Base-by-base conservation (phyloP, 2,113 vertebrate genomes). In the Sturnus vulgaris region DNA sequence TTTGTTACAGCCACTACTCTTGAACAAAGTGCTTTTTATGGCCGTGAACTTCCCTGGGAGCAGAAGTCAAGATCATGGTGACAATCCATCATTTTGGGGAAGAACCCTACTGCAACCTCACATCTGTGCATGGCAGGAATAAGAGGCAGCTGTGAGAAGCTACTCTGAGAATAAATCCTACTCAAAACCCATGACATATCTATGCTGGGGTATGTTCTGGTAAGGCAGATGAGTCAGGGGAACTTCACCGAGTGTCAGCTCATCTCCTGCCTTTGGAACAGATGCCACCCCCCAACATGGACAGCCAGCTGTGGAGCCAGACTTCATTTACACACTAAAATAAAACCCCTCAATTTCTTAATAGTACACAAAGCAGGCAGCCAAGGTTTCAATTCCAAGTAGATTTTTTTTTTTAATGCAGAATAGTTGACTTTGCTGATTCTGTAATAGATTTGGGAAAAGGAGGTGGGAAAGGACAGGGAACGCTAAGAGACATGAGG, bases 1-100 rank as follows among this genome's bases (percentile, higher is more conserved):
- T 98, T 98, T 98, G 88, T 98, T 93, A 97, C 97, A 97, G 96
- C 86, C 44, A 94, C 83, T 97, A 97, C 97, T 95, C 97, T 97
- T 95, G 88, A 82, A 98, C 97, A 98, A 98, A 98, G 97, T 97
- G 95, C 85, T 68, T 93, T 93, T 97, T 78, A 88, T 91, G 96
- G 94, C 88, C 84, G 12, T 84, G 95, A 97, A 86, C 72, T 65
- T 94, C 93, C 0, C 0, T 19, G 79, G 92, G 75, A 94, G 79
- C 93, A 89, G 89, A 76, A 66, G 81, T 59, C 47, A 93, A 91
- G 96, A 78, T 81, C 94, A 82, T 1, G 1, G 92, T 33, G 88
- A 70, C 70, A 90, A 89, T 95, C 79, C 53, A 95, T 96, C 94
- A 96, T 72, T 78, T 66, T 13, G 53, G 76, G 86, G 64, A 90